Conservation (phyloP, 2,888 invertebrate genomes). For the Parthenolecanium corni region DNA sequence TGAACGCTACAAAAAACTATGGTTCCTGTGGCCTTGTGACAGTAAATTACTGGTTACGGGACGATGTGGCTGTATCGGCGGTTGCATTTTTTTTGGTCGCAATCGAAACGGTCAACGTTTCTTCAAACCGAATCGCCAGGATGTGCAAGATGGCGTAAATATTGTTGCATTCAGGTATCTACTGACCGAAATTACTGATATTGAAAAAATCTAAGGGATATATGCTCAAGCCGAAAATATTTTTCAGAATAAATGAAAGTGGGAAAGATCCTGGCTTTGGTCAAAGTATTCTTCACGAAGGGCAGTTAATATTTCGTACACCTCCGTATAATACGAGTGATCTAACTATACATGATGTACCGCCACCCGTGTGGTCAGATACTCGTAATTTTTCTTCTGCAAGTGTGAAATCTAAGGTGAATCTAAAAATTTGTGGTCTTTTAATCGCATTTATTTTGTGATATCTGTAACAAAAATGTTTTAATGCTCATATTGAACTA, state of each 20-base stretch:
- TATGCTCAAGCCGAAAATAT: neutral
- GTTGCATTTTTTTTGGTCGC: constrained; percentile 86
- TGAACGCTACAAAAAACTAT: constrained; percentile 68
- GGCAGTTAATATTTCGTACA: constrained; percentile 78
- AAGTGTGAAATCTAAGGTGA: constrained; percentile 13
- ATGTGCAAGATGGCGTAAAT: constrained; percentile 69
- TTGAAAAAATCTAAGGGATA: neutral
- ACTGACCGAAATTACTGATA: neutral
- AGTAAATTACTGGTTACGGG: constrained; percentile 49
- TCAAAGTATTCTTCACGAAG: constrained; percentile 79
- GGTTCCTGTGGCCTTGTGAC: constrained; percentile 81
- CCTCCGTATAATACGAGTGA: constrained; percentile 73
- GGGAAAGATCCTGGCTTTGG: constrained; percentile 83
- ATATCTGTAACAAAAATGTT: too few species aligned
- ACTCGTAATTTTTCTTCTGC: constrained; percentile 17
- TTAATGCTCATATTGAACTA: neutral
- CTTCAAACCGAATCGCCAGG: constrained; percentile 71
- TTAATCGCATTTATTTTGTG: too few species aligned
- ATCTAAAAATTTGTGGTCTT: too few species aligned
- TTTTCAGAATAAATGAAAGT: constrained; percentile 53
- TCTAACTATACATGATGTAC: constrained; percentile 40
- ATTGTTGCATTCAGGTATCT: constrained; percentile 65
- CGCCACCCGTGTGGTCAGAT: constrained; percentile 30
- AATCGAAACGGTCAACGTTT: constrained; percentile 81
- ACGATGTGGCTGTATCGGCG: constrained; percentile 91